phyloP scores from a whole-genome alignment of 2,113 vertebrate species.

The Eclectus roratus region DNA sequence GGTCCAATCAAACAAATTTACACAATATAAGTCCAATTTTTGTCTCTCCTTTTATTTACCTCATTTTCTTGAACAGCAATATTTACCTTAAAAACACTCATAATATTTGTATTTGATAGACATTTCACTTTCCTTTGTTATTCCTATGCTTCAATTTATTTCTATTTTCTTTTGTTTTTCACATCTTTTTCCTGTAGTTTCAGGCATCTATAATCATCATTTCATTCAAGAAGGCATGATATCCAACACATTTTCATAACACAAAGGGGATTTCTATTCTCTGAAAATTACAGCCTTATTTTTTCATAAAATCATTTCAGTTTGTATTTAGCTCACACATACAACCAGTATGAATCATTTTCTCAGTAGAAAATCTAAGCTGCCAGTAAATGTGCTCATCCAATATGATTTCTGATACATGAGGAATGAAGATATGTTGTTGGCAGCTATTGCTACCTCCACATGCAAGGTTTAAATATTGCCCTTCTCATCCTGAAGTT shows the following conservation, averaged over 20 bases:
- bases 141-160: neutral
- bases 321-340: neutral
- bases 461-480: neutral
- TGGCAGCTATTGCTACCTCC: neutral
- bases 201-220: neutral
- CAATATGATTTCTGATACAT: neutral
- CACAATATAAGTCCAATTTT: neutral
- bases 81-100: neutral
- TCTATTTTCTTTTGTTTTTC: neutral
- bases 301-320: neutral
- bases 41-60: neutral
- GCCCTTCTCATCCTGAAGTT: neutral
- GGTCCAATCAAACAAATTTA: neutral
- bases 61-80: neutral
- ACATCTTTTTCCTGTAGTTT: neutral
- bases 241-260: neutral
- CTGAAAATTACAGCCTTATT: neutral
- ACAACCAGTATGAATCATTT: neutral
- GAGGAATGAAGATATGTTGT: neutral
- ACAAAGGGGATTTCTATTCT: neutral
- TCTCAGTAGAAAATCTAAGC: neutral
- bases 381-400: neutral
- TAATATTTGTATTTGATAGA: neutral
- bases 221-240: neutral
- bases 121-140: neutral